Percentiles rank a stretch among this genome's conserved stretches.
phyloP scores from a whole-genome alignment of 1,140 invertebrate genomes.

The Hermetia illucens region DNA sequence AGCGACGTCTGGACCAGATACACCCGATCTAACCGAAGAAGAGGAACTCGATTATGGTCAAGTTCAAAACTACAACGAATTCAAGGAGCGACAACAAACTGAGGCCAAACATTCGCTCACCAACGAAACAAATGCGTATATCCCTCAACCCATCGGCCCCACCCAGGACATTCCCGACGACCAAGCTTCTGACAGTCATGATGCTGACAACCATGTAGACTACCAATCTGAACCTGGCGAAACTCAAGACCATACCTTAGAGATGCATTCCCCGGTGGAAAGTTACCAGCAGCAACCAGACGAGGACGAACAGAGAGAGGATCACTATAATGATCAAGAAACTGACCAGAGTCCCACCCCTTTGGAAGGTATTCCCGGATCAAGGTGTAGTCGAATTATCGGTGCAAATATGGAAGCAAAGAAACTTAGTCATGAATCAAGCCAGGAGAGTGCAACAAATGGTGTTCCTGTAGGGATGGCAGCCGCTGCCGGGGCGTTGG shows the following conservation, averaged over 20 bases:
- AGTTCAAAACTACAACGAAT: constrained; percentile 36
- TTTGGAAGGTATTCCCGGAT: too few species aligned
- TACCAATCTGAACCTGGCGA: background rate
- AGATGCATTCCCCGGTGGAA: background rate
- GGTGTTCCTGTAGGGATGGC: constrained; percentile 6
- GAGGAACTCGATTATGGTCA: constrained; percentile 31
- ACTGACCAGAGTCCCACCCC: too few species aligned
- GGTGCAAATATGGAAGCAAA: too few species aligned
- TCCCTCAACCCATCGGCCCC: background rate
- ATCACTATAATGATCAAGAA: background rate
- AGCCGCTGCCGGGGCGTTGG: constrained; percentile 9
- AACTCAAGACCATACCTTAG: background rate
- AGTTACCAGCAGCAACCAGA: background rate
- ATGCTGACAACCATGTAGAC: background rate
- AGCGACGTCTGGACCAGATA: constrained; percentile 75
- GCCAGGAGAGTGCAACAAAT: constrained; percentile 10
- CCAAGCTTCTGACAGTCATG: background rate
- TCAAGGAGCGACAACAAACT: constrained; percentile 34
- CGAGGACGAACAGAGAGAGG: constrained; percentile 14
- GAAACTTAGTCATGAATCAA: constrained; percentile 13
- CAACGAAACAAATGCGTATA: background rate
- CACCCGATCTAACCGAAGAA: constrained; percentile 54
- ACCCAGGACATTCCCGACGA: too few species aligned
- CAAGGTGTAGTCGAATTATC: too few species aligned
- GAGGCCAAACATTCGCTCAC: constrained; percentile 13